These are phyloP conservation scores for Eucera pruinosa DNA, from an alignment of 2,888 invertebrate species.

Conservation along the genomic window DNA sequence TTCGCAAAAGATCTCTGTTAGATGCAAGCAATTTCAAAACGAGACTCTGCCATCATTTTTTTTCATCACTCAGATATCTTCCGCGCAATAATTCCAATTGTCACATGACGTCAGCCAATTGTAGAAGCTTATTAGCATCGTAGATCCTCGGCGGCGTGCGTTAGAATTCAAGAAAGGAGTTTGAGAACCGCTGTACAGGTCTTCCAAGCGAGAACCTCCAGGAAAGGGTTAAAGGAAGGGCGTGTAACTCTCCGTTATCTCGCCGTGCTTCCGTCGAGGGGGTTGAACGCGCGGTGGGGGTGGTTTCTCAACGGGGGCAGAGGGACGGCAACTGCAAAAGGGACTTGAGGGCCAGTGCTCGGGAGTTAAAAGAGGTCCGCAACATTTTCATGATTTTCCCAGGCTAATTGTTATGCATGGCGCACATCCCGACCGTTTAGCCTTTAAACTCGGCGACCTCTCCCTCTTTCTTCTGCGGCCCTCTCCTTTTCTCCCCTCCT, in stretches of 20 bases:
- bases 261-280: conserved; percentile 78
- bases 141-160: neutral
- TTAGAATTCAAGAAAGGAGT: neutral
- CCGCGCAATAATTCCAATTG: too few species aligned
- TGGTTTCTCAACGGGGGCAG: conserved; percentile 60
- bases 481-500: conserved; percentile 13
- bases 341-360: conserved; percentile 73
- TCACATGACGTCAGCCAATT: too few species aligned
- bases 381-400: conserved; percentile 83
- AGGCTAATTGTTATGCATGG: conserved; percentile 84
- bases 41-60: too few species aligned
- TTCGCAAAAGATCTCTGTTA: too few species aligned
- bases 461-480: conserved; percentile 26
- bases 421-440: conserved; percentile 80
- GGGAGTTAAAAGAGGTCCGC: conserved; percentile 80
- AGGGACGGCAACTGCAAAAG: conserved; percentile 51
- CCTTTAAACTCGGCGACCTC: conserved; percentile 75
- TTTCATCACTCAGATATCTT: too few species aligned
- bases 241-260: conserved; percentile 83
- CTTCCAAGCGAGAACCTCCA: conserved; percentile 66
- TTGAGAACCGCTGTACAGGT: conserved; percentile 69
- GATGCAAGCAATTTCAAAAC: too few species aligned
- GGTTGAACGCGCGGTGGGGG: conserved; percentile 49
- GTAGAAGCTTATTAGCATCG: neutral
- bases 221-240: conserved; percentile 81